Evolutionary conservation across 2,113 vertebrate species (phyloP), one percentile per base, ranked within the genome.

Genomic region (Bubo bubo): DNA sequence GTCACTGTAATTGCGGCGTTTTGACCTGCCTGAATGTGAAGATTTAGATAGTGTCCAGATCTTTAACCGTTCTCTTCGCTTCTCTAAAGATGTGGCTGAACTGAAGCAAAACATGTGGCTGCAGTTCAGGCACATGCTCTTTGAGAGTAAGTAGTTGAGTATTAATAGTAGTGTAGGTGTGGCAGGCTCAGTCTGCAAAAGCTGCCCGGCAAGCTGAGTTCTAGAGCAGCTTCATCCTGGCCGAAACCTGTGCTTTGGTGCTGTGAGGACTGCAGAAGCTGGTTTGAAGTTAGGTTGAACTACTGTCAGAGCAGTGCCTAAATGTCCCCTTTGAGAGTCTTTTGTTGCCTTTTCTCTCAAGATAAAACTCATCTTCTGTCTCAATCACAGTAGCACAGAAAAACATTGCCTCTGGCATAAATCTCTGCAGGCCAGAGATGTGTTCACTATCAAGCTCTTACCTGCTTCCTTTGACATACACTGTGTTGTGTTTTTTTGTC

Each of bases 1-100:
- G 52, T 24, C 1, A 0, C 39, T 50, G 41, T 45, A 23, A 11
- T 39, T 2, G 0, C 47, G 86, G 14, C 7, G 1, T 66, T 91
- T 62, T 49, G 34, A 39, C 28, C 35, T 62, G 12, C 27, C 35
- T 26, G n/a, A 68, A 35, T 11, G 34, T 17, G 67, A 37, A 47
- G 28, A n/a, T 41, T 55, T 50, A 60, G 52, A 12, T 22, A 16
- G 8, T 12, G 23, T 71, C 47, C 52, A n/a, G 28, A 15, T 60
- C 22, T 67, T 86, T 30, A 62, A 30, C 19, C 17, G 76, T 83
- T 68, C 18, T 26, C 10, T 86, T 43, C 8, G 9, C 26, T 66
- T 37, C 37, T 20, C 9, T 49, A 20, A 64, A 9, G 3, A 21
- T n/a, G 10, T 58, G 24, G 45, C 71, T 63, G 32, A 79, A 9